Evolutionary conservation across 2,113 vertebrate species (phyloP).

Genomic region (Spermophilus dauricus): DNA sequence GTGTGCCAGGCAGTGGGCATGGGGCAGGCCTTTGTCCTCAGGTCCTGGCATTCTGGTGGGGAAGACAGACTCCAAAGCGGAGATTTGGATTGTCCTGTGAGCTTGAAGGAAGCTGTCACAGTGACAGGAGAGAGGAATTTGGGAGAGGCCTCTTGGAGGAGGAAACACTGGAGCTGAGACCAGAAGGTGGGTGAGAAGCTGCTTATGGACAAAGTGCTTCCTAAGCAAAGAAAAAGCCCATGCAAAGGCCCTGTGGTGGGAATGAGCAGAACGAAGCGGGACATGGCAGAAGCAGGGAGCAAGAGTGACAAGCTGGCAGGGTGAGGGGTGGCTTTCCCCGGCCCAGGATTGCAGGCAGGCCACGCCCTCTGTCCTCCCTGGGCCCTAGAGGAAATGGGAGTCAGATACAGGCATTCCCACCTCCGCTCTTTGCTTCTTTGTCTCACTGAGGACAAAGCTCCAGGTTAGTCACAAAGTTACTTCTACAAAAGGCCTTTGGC

Average conservation of each 20-base stretch:
- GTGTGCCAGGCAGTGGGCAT: too few species aligned
- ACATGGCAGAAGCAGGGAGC: rapidly evolving
- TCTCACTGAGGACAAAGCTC: constrained; percentile 63
- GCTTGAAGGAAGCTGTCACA: neutral
- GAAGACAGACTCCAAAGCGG: neutral
- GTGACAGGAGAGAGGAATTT: neutral
- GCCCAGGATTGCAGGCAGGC: neutral
- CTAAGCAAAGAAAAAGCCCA: neutral
- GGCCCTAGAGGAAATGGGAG: constrained; percentile 31
- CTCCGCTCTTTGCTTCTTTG: constrained; percentile 78
- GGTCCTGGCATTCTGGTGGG: neutral
- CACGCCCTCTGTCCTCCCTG: constrained; percentile 38
- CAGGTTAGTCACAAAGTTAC: constrained; percentile 73
- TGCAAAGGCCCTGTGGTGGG: constrained; percentile 54
- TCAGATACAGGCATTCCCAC: constrained; percentile 70
- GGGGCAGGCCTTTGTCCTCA: neutral
- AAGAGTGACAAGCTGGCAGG: neutral
- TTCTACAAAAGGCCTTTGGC: constrained; percentile 79
- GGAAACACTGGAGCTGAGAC: neutral
- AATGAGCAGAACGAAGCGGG: neutral
- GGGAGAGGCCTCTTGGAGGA: neutral
- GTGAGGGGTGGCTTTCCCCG: too few species aligned
- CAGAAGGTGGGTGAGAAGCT: neutral
- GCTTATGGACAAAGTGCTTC: neutral
- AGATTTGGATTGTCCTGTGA: neutral